These are phyloP conservation scores for Drosophila lacteicornis DNA, from an alignment of 1,140 invertebrate species.

Conservation along the genomic window DNA sequence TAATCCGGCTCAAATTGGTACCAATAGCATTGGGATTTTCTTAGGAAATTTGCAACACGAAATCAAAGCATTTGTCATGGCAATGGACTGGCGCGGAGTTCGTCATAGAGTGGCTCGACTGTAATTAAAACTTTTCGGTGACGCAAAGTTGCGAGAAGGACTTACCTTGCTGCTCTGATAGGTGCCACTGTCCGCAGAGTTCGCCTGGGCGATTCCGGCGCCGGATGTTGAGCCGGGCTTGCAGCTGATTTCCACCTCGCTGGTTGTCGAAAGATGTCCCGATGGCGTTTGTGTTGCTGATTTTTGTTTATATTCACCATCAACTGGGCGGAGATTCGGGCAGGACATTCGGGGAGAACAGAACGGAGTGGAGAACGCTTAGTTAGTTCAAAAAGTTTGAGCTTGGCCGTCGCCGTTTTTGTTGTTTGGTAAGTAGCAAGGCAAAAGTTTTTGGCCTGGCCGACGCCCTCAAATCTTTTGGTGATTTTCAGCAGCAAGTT, in stretches of 20 bases:
- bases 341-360: slow-evolving; percentile 9
- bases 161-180: slow-evolving; percentile 84
- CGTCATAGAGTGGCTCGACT: slow-evolving; percentile 55
- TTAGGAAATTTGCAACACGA: slow-evolving; percentile 30
- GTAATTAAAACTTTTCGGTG: slow-evolving; percentile 56
- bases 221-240: slow-evolving; percentile 73
- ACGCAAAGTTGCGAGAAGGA: slow-evolving; percentile 53
- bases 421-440: slow-evolving; percentile 65
- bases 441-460: slow-evolving; percentile 63
- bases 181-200: slow-evolving; percentile 72
- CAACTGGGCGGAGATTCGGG: slow-evolving; percentile 61
- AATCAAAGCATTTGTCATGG: slow-evolving; percentile 52
- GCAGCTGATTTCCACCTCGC: slow-evolving; percentile 85
- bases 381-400: slow-evolving; percentile 67
- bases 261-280: slow-evolving; percentile 84
- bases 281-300: slow-evolving; percentile 85
- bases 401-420: slow-evolving; percentile 30
- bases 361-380: slow-evolving; percentile 50
- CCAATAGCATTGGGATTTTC: slow-evolving; percentile 34
- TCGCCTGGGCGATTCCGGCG: slow-evolving; percentile 39
- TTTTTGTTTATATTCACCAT: slow-evolving; percentile 85
- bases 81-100: slow-evolving; percentile 38
- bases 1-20: slow-evolving; percentile 23
- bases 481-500: slow-evolving; percentile 69
- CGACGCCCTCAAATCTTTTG: slow-evolving; percentile 62